Percentiles rank a stretch among this genome's conserved stretches.
phyloP scores from a whole-genome alignment of 92 coral and sea anemone genomes.

The Actinernus sp. region DNA sequence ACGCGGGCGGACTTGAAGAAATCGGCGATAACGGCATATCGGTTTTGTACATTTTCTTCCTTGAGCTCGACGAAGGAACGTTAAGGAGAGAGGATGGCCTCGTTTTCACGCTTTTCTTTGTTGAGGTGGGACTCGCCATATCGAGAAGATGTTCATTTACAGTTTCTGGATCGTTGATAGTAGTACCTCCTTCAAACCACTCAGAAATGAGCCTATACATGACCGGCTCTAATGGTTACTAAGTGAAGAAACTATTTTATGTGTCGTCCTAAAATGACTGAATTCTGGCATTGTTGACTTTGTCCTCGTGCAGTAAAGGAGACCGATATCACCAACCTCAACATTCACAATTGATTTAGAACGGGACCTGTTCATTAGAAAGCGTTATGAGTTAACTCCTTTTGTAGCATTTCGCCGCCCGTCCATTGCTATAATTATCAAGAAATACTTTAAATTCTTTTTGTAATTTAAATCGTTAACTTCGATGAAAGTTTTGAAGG shows the following conservation, averaged over 20 bases:
- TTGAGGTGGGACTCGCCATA: not conserved
- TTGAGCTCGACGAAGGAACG: not conserved
- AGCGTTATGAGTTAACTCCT: too few species aligned
- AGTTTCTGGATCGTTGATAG: not conserved
- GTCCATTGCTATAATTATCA: too few species aligned
- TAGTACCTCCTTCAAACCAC: conserved; percentile 1
- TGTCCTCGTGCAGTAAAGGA: too few species aligned
- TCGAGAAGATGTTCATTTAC: not conserved
- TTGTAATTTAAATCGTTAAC: too few species aligned
- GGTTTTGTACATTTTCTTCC: not conserved
- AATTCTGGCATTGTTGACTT: not conserved
- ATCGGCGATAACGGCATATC: not conserved
- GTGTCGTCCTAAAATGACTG: not conserved
- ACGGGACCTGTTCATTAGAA: too few species aligned
- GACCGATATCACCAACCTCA: too few species aligned
- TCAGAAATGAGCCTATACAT: conserved; percentile 1
- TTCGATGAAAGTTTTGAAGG: too few species aligned
- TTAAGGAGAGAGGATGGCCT: not conserved
- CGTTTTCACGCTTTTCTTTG: not conserved
- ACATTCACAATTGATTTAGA: too few species aligned
- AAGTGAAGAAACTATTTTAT: not conserved
- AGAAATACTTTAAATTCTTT: too few species aligned
- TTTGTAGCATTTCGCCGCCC: too few species aligned
- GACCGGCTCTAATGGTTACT: not conserved
- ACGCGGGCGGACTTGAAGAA: not conserved